These are phyloP conservation scores for Cryptoblepharus egeriae DNA, from an alignment of 2,797 vertebrate genomes.

Conservation along the genomic window DNA sequence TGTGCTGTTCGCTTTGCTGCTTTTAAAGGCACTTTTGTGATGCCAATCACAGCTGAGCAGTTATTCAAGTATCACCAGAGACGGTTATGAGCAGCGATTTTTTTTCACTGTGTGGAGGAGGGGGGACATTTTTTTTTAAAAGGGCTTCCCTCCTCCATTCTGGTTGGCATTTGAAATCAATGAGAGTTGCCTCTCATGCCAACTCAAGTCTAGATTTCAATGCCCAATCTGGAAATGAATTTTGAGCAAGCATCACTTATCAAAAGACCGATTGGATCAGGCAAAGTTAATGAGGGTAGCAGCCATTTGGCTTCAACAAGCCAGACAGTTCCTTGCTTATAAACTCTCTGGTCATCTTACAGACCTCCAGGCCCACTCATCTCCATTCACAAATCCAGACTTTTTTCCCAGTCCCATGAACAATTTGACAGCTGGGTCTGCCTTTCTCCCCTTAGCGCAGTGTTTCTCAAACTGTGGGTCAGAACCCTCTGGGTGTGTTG, in stretches of 20 bases:
- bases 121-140: background rate
- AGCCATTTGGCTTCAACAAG: background rate
- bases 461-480: no score
- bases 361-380: background rate
- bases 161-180: constrained; percentile 13
- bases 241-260: background rate
- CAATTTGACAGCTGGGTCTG: background rate
- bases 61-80: background rate
- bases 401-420: constrained; percentile 7
- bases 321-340: background rate
- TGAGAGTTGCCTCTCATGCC: background rate
- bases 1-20: background rate
- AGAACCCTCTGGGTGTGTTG: no score
- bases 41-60: background rate
- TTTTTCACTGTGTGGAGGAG: background rate
- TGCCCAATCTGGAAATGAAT: background rate
- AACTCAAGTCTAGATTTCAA: background rate
- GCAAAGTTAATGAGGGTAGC: background rate
- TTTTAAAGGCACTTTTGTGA: constrained; percentile 10
- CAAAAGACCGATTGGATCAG: constrained; percentile 8
- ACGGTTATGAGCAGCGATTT: background rate
- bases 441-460: background rate
- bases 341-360: background rate
- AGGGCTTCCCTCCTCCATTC: background rate
- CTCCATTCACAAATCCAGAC: background rate